Percentiles rank a stretch among this genome's conserved stretches.
phyloP scores from a whole-genome alignment of 2,888 invertebrate genomes.

The Apamea epomidion region DNA sequence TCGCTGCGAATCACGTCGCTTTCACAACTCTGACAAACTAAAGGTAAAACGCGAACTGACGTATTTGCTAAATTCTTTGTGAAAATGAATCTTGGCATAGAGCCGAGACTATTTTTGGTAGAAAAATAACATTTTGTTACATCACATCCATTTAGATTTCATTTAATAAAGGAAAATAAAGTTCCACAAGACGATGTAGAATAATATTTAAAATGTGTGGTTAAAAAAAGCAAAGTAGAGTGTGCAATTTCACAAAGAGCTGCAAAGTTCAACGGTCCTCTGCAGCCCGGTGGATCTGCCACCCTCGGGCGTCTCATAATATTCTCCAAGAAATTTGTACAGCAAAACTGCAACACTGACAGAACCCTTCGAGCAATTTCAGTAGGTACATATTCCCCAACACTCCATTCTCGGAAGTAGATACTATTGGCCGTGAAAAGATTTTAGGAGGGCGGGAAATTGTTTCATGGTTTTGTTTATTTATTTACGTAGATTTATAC shows the following conservation, averaged over 20 bases:
- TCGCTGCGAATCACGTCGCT: constrained; percentile 44
- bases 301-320: constrained; percentile 65
- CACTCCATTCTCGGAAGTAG: constrained; percentile 51
- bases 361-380: constrained; percentile 60
- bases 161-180: constrained; percentile 32
- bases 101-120: constrained; percentile 31
- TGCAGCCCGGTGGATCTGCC: constrained; percentile 44
- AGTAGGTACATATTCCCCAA: constrained; percentile 54
- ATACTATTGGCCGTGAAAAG: constrained; percentile 40
- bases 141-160: constrained; percentile 24
- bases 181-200: constrained; percentile 28
- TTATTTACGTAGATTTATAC: constrained; percentile 36
- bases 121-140: constrained; percentile 32
- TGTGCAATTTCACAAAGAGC: constrained; percentile 68
- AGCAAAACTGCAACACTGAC: constrained; percentile 56
- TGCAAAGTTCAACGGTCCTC: constrained; percentile 66
- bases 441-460: constrained; percentile 44
- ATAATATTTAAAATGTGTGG: constrained; percentile 46
- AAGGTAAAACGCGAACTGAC: constrained; percentile 34
- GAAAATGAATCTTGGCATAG: constrained; percentile 50
- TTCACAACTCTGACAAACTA: constrained; percentile 27
- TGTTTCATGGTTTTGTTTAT: constrained; percentile 42
- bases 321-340: constrained; percentile 63
- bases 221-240: constrained; percentile 51
- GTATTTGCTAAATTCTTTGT: constrained; percentile 49